Conservation (phyloP, 2,797 vertebrate species). For the Squalus acanthias region DNA sequence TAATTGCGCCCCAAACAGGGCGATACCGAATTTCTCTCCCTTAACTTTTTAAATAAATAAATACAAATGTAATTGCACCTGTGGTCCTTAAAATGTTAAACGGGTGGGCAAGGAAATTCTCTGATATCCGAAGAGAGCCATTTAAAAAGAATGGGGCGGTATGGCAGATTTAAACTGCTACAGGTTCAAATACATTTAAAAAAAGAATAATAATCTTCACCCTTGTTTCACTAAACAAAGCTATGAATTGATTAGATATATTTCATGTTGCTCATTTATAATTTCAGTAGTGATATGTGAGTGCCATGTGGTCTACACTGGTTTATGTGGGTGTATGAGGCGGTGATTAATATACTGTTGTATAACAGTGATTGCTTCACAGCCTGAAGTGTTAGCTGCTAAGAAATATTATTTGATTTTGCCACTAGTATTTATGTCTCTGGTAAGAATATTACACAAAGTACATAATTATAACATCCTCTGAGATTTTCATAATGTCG, state of each 20-base stretch:
- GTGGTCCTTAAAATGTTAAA: not conserved
- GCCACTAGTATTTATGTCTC: slow-evolving; percentile 28
- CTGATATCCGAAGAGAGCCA: not conserved
- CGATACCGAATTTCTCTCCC: too few relatives aligned
- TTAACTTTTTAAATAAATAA: not conserved
- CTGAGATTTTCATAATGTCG: slow-evolving; percentile 28
- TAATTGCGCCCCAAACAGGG: too few relatives aligned
- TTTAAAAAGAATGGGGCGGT: not conserved
- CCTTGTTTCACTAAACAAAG: not conserved
- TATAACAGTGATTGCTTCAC: not conserved
- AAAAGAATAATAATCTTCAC: not conserved
- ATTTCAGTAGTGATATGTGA: not conserved
- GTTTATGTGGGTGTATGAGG: not conserved
- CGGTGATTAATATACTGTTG: slow-evolving; percentile 19
- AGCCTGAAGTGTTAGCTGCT: not conserved
- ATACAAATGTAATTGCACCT: not conserved
- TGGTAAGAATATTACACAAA: slow-evolving; percentile 1
- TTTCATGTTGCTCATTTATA: not conserved
- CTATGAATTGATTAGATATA: not conserved
- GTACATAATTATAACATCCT: not conserved
- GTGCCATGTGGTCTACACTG: not conserved
- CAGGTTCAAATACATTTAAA: not conserved
- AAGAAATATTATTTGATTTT: slow-evolving; percentile 31
- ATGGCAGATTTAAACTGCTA: not conserved
- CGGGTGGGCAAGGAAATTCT: not conserved